These are phyloP conservation scores for Monopterus albus DNA, from an alignment of 2,113 vertebrate genomes.

Conservation along the genomic window DNA sequence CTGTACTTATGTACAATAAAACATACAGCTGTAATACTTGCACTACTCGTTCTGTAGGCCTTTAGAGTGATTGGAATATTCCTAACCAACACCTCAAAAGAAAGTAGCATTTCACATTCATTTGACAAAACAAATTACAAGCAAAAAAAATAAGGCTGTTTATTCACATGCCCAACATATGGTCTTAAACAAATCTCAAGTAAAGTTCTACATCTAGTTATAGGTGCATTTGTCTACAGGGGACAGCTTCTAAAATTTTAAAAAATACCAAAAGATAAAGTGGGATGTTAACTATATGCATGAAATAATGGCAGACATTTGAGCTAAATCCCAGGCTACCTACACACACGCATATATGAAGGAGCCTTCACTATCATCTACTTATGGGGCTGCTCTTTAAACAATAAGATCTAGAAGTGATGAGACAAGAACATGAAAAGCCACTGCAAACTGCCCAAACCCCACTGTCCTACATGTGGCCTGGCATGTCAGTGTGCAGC, in stretches of 20 bases:
- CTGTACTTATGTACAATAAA: background rate
- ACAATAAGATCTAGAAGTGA: conserved; percentile 3
- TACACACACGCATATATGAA: conserved; percentile 40
- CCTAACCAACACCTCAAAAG: conserved; percentile 23
- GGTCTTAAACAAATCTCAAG: background rate
- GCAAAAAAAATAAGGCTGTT: background rate
- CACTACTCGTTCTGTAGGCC: conserved; percentile 50
- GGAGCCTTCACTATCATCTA: conserved; percentile 38
- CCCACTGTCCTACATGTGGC: conserved; percentile 74
- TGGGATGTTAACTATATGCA: conserved; percentile 31
- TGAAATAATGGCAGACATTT: conserved; percentile 46
- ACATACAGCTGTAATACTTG: conserved; percentile 32
- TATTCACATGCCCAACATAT: background rate
- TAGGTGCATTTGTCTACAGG: background rate
- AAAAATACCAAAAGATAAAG: background rate
- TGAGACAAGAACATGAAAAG: conserved; percentile 12
- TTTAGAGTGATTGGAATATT: conserved; percentile 54
- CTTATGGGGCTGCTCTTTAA: conserved; percentile 17
- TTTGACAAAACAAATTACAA: background rate
- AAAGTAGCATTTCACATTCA: background rate
- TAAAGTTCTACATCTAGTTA: background rate
- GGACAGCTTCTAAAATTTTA: background rate
- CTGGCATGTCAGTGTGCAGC: conserved; percentile 60
- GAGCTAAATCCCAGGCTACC: conserved; percentile 38
- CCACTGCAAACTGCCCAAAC: conserved; percentile 60